Evolutionary conservation across 92 coral and sea anemone species (phyloP).

Genomic region (Epizoanthus scotinus): DNA sequence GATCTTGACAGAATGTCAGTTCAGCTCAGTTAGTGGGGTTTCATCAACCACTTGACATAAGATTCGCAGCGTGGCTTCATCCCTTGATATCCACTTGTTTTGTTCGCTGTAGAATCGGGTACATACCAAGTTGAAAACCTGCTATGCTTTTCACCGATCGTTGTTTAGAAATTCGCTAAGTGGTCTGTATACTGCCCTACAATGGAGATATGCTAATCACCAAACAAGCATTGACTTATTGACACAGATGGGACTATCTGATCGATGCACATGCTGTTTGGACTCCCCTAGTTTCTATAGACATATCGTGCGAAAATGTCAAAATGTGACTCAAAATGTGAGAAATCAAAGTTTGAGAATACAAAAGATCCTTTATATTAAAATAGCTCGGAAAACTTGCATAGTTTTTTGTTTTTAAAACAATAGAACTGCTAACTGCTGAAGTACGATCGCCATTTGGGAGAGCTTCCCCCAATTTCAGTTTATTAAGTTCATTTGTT

Average conservation of each 20-base stretch:
- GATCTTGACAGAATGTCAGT: constrained; percentile 16
- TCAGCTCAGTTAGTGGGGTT: background rate
- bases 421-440: no score
- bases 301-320: no score
- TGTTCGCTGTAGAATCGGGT: background rate
- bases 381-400: no score
- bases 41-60: constrained; percentile 28
- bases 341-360: no score
- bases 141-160: background rate
- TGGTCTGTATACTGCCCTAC: constrained; percentile 3
- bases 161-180: constrained; percentile 6
- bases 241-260: background rate
- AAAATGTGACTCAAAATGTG: no score
- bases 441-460: no score
- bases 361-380: no score
- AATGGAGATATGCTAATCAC: constrained; percentile 2
- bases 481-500: no score
- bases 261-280: no score
- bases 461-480: no score
- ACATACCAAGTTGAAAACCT: background rate
- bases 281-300: no score
- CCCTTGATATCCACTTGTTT: background rate
- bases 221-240: background rate
- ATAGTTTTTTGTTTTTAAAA: no score
- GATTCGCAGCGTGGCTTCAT: background rate